A percentile compares a stretch with the other conserved stretches of the same genome.
These are phyloP conservation scores for Scaptomyza pallida DNA, from an alignment of 1,140 invertebrate species.

Conservation along the genomic window DNA sequence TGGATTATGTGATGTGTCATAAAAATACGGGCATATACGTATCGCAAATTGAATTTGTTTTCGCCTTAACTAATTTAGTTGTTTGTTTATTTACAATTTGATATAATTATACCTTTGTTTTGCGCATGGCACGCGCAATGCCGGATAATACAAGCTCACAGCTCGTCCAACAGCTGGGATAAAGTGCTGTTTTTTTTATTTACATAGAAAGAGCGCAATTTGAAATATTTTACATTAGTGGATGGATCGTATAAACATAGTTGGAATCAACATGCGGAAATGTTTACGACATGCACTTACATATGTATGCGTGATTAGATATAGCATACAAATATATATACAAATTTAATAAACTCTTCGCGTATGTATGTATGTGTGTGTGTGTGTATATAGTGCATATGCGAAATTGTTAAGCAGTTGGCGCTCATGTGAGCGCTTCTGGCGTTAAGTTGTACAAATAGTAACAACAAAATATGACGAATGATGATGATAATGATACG, in stretches of 20 bases:
- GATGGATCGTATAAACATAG: constrained; percentile 26
- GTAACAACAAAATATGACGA: constrained; percentile 60
- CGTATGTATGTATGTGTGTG: not conserved
- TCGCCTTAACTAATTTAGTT: not conserved
- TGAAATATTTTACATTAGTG: not conserved
- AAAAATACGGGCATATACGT: not conserved
- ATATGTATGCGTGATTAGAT: constrained; percentile 31
- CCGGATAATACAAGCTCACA: too few species aligned
- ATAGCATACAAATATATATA: not conserved
- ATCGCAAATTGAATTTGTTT: not conserved
- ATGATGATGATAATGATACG: constrained; percentile 49
- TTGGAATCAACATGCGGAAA: constrained; percentile 19
- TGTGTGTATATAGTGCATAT: constrained; percentile 9
- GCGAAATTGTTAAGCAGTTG: constrained; percentile 59
- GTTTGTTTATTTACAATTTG: too few species aligned
- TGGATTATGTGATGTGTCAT: not conserved
- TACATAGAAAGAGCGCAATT: not conserved
- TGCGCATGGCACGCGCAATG: too few species aligned
- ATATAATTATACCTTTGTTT: too few species aligned
- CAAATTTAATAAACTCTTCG: not conserved
- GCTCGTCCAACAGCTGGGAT: too few species aligned
- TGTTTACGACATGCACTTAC: constrained; percentile 32
- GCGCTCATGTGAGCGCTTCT: constrained; percentile 62
- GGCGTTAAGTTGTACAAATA: constrained; percentile 42
- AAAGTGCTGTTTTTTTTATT: too few species aligned